Conservation (phyloP, 2,113 vertebrate species). For the Hemiscyllium ocellatum region DNA sequence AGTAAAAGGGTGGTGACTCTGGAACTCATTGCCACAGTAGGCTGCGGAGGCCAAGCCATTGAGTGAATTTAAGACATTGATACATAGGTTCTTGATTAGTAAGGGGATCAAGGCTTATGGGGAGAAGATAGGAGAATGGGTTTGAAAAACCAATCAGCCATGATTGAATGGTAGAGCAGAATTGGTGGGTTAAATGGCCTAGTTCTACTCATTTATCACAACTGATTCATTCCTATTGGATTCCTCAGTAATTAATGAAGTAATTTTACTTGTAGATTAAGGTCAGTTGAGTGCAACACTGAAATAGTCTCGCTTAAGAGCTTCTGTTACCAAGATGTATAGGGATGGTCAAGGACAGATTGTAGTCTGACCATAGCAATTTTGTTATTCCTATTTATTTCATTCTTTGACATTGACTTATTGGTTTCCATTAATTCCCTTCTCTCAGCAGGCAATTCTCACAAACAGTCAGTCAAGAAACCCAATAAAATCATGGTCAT, state of each 20-base stretch:
- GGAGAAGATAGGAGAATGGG: no score
- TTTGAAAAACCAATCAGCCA: no score
- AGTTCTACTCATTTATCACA: neutral
- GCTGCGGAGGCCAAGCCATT: no score
- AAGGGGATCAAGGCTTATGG: no score
- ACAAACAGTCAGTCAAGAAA: neutral
- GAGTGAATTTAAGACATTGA: no score
- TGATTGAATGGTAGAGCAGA: no score
- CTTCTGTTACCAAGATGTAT: neutral
- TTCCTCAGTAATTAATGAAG: neutral
- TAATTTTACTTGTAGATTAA: neutral
- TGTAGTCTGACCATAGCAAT: neutral
- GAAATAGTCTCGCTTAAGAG: neutral
- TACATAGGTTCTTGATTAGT: no score
- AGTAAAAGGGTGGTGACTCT: no score
- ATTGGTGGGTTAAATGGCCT: no score
- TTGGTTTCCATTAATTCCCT: neutral
- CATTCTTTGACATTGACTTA: neutral
- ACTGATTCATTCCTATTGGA: neutral
- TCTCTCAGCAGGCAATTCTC: neutral
- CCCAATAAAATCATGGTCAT: neutral
- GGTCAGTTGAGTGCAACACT: neutral
- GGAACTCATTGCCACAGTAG: no score
- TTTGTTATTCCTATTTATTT: neutral
- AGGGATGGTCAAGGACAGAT: neutral